Evolutionary conservation across 1,140 invertebrate genomes (phyloP), one percentile per base, ranked within the genome.

Genomic region (Nautilus pompilius): DNA sequence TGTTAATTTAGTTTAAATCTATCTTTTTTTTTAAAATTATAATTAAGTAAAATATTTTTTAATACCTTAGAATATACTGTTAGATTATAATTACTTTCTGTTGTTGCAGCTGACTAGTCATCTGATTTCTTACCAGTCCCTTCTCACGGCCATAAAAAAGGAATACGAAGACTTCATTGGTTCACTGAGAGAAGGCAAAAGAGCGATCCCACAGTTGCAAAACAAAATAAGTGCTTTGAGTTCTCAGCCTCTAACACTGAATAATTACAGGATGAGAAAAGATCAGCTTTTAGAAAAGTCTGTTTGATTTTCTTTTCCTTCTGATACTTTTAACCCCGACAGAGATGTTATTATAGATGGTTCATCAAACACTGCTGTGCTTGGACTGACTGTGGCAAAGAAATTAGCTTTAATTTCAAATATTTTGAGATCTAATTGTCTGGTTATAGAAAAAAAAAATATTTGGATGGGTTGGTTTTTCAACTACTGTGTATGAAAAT

Each of bases 81-180:
- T n/a, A 17, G 13, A 30, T 30, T 5, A 29, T n/a, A 56, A 20
- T 6, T 13, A 10, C 20, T 60, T 58, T 24, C 2, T 1, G 10
- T 63, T 57, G 30, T 74, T 76, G 17, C 57, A 82, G 80, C 66
- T 81, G 4, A 81, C 81, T 41, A 74, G 80, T 26, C 72, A 83
- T 79, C 75, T 79, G 2, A 72, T 66, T 49, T 70, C 76, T 45
- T 83, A 83, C 60, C 77, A 78, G 55, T 72, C 73, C 30, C 41
- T 83, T 15, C 65, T 83, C 20, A 79, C 74, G 20, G 48, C 63
- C 1, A 78, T 83, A 28, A 80, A 82, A 58, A 78, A 75, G 56
- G 79, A 81, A 60, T 83, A 83, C 75, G 81, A 83, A 65, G 75
- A 75, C 48, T 77, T 74, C 13, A 81, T 83, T 63, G 78, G 79